Conservation (phyloP, 2,888 invertebrate genomes). For the Phlogophora meticulosa region DNA sequence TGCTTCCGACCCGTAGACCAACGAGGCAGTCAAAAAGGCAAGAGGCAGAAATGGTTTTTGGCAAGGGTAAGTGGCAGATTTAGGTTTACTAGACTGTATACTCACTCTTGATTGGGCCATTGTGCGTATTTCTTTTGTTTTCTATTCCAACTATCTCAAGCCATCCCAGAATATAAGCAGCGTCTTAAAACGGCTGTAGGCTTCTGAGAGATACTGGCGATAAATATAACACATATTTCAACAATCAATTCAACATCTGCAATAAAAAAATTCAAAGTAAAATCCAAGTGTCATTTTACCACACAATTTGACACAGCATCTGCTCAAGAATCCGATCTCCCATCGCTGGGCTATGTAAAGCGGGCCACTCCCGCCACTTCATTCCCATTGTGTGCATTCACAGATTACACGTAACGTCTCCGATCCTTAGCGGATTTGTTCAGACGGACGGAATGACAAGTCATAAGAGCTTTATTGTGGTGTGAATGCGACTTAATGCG, state of each 20-base stretch:
- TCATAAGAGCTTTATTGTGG: slow-evolving; percentile 67
- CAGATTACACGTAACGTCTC: slow-evolving; percentile 65
- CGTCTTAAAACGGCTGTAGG: no score
- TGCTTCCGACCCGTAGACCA: no score
- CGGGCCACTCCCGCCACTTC: slow-evolving; percentile 60
- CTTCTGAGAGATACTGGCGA: no score
- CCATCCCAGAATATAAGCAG: no score
- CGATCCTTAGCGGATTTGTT: slow-evolving; percentile 62
- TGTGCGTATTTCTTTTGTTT: no score
- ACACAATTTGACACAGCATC: slow-evolving; percentile 48
- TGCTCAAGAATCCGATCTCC: slow-evolving; percentile 39
- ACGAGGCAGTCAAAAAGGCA: no score
- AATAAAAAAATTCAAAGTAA: slow-evolving; percentile 7
- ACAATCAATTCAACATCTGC: slow-evolving; percentile 24
- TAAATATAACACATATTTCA: no score
- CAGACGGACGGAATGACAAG: slow-evolving; percentile 66
- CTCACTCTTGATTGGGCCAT: no score
- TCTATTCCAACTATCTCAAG: no score
- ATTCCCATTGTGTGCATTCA: slow-evolving; percentile 58
- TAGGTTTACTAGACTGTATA: no score
- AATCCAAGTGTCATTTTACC: slow-evolving; percentile 34
- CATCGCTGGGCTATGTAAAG: slow-evolving; percentile 51
- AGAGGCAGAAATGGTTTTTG: no score
- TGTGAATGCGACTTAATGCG: slow-evolving; percentile 73
- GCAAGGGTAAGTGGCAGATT: no score